A percentile compares a stretch with the other conserved stretches of the same genome.
Conservation (phyloP, 2,797 vertebrate species). For the Sebastes baramenuke region DNA sequence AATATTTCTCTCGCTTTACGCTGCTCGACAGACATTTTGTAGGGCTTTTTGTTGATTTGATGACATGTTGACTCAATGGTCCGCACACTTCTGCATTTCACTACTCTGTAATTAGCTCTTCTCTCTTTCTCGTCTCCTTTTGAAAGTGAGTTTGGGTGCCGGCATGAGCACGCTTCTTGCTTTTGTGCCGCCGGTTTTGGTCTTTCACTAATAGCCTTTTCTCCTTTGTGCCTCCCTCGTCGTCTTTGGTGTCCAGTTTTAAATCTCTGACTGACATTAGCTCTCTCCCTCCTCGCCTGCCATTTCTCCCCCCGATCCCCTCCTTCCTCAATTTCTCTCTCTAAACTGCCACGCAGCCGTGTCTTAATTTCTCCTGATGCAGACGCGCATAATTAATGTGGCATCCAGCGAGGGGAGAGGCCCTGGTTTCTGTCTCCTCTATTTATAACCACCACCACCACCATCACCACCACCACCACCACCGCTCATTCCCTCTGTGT, state of each 20-base stretch:
- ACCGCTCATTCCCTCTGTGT: not conserved
- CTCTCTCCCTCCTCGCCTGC: conserved; percentile 1
- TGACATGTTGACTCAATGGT: conserved; percentile 47
- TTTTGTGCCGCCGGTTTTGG: not conserved
- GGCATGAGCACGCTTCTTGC: not conserved
- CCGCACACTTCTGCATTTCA: not conserved
- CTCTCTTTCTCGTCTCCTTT: conserved; percentile 3
- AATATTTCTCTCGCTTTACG: conserved; percentile 28
- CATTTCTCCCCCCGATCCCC: not conserved
- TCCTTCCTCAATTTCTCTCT: conserved; percentile 13
- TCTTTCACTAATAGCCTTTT: not conserved
- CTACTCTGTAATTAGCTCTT: conserved; percentile 47
- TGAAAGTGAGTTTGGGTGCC: conserved; percentile 29
- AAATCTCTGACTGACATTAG: conserved; percentile 43
- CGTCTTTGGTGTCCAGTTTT: conserved; percentile 27
- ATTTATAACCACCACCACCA: conserved; percentile 25
- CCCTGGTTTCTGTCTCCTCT: conserved; percentile 41
- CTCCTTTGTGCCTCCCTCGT: not conserved
- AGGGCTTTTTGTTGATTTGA: conserved; percentile 42
- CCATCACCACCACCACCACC: too few relatives aligned
- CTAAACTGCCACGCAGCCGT: conserved; percentile 25
- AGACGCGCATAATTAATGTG: conserved; percentile 66
- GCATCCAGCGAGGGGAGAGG: conserved; percentile 47
- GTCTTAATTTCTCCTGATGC: conserved; percentile 71
- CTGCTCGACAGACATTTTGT: conserved; percentile 15